Evolutionary conservation across 2,888 invertebrate genomes (phyloP), one percentile per base, ranked within the genome.

Genomic region (Campopleginae sp.): DNA sequence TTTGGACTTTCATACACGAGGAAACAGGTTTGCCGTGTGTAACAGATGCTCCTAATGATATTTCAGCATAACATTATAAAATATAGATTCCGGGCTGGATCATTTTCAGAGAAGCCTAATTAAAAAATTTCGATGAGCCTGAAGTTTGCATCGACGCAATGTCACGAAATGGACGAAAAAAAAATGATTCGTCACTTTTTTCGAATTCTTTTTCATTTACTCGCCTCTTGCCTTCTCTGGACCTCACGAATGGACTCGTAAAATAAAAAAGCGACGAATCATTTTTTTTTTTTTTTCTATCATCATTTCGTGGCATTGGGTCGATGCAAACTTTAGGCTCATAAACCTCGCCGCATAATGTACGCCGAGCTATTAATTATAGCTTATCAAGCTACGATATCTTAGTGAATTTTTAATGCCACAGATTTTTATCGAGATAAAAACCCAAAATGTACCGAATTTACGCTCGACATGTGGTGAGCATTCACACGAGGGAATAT

Each of bases 401-500:
- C 1, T 68, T 44, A 1, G 23, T 44, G 66, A 66, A 27, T 54
- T 54, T 23, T 54, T 27, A 12, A 23, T 58, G 27, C 27, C 58
- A 14, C 12, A 14, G 14, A 58, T 27, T 58, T 58, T 27, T 14
- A 5, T 14, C 5, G 14, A 14, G 58, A 58, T 14, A 10, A 58
- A 27, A 14, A 14, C 1, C 27, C 27, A 14, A 58, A 58, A 58
- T 58, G 27, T 27, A 8, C 14, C 58, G 5, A 27, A 27, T 58
- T 27, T 58, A 14, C 27, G 27, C 14, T 27, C 12, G 58, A 27
- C 27, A 27, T 58, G 58, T 14, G 58, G 27, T 27, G 27, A 51
- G 27, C 27, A 80, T 83, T 75, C 68, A 58, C 31, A 42, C 76
- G 23, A 76, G 83, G 61, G 79, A 83, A 83, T 79, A 75, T 75